These are phyloP conservation scores for Gorsachius magnificus DNA, from an alignment of 2,797 vertebrate species.

Conservation along the genomic window DNA sequence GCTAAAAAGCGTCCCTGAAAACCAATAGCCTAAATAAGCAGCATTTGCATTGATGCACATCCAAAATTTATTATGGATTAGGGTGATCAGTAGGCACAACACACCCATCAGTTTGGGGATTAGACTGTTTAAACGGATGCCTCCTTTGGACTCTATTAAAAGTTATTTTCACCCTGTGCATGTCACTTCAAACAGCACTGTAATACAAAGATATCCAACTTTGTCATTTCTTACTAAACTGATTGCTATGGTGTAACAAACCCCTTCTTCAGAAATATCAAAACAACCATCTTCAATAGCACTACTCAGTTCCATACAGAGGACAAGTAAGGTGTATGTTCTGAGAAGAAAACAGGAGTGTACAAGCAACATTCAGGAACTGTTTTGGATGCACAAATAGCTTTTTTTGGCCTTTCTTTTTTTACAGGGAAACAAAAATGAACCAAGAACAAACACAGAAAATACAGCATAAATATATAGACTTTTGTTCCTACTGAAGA, in stretches of 20 bases:
- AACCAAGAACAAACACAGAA: background rate
- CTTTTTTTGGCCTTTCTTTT: fast-evolving
- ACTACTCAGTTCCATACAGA: background rate
- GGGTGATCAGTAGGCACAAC: background rate
- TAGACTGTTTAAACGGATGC: background rate
- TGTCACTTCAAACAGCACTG: background rate
- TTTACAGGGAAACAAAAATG: background rate
- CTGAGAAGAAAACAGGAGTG: background rate
- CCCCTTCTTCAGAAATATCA: background rate
- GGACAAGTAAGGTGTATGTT: background rate
- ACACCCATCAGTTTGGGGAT: background rate
- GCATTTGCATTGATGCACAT: background rate
- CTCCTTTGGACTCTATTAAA: background rate
- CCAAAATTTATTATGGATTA: background rate
- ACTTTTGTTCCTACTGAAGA: background rate
- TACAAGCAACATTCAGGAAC: background rate
- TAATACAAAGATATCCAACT: background rate
- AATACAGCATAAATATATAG: background rate
- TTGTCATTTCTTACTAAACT: background rate
- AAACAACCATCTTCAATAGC: background rate
- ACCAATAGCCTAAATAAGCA: background rate
- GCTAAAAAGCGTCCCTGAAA: background rate
- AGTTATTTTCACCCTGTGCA: background rate
- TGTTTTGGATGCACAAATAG: background rate
- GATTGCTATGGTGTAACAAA: background rate